Conservation (phyloP, 2,797 vertebrate species). For the Ctenosaura bakeri region DNA sequence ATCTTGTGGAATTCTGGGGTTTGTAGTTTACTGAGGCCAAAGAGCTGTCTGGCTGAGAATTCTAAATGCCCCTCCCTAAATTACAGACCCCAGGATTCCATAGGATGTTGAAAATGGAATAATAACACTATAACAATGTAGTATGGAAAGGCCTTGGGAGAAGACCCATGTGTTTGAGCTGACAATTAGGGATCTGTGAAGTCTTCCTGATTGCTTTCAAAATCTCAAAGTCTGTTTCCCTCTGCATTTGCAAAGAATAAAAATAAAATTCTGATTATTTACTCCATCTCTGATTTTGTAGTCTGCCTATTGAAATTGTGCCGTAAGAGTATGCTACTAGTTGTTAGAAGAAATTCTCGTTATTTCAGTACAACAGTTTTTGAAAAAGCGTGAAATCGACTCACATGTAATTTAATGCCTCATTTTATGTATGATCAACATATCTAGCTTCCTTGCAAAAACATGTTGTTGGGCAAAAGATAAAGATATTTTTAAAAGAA, state of each 20-base stretch:
- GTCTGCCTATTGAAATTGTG: not conserved
- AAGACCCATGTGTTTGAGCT: not conserved
- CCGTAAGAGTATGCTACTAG: not conserved
- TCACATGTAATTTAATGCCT: no score
- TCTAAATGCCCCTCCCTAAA: no score
- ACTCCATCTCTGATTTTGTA: not conserved
- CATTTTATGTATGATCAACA: not conserved
- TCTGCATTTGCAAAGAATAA: no score
- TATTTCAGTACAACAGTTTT: not conserved
- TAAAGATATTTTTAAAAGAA: not conserved
- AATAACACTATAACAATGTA: no score
- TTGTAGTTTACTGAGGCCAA: no score
- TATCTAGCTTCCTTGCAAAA: not conserved
- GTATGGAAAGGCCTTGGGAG: no score
- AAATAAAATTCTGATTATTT: not conserved
- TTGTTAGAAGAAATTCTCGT: no score
- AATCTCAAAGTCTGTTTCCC: not conserved
- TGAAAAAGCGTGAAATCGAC: not conserved
- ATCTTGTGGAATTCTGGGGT: no score
- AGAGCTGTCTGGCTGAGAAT: no score
- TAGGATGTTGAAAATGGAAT: no score
- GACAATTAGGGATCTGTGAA: not conserved
- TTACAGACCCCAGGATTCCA: no score
- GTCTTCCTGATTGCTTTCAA: not conserved
- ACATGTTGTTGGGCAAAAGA: not conserved